Evolutionary conservation across 2,888 invertebrate genomes (phyloP), one percentile per base, ranked within the genome.

Genomic region (Hyppa rectilinea): DNA sequence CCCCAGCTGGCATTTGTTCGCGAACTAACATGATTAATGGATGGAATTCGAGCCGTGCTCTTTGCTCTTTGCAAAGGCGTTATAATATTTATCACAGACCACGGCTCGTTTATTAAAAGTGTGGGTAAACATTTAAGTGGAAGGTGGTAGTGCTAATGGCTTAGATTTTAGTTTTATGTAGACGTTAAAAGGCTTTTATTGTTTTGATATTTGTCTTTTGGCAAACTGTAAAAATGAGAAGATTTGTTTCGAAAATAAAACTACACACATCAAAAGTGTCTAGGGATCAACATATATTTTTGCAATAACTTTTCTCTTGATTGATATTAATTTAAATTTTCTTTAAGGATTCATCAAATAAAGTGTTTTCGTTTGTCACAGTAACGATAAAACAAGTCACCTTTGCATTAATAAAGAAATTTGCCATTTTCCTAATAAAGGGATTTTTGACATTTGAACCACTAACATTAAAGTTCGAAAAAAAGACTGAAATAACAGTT

Each of bases 1-100:
- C 83, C 85, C 84, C 90, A 91, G 86, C 90, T 88, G 91, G 87
- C 87, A 90, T 90, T 90, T 90, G 90, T 91, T 90, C 86, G 81
- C 75, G 81, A 92, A 92, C 92, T 92, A 90, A 89, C 84, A 90
- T 92, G 92, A 92, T 92, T 92, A 92, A 92, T 92, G 89, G 88
- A 78, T 82, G 80, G 81, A 89, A 91, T 89, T 90, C 88, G 86
- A 87, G 85, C 90, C 87, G 82, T 88, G 87, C 90, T 88, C 87
- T 90, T 88, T 89, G 92, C 87, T 90, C 88, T 87, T 86, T 89
- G 87, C 85, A 86, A 85, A 78, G 75, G 77, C 83, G 81, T 83
- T 87, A 81, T 86, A 82, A 86, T 89, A 88, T 88, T 85, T 87
- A 87, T 87, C 82, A 83, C 73, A 76, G 74, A 84, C 78, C 73